phyloP scores from a whole-genome alignment of 2,888 invertebrate genomes.

The Baronia brevicornis region DNA sequence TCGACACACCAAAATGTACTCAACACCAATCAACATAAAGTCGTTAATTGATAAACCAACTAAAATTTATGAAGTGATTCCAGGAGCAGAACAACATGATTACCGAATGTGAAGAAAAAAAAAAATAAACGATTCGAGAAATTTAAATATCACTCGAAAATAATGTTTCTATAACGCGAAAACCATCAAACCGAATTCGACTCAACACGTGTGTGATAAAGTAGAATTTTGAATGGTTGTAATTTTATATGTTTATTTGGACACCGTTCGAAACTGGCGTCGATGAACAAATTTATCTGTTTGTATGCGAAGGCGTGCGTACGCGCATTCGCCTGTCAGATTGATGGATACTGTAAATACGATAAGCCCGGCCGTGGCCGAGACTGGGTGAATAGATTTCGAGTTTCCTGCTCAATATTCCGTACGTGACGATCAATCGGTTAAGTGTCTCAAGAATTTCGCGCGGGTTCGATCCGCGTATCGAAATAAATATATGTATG shows the following conservation, averaged over 20 bases:
- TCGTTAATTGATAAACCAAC: conserved; percentile 14
- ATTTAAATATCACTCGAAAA: conserved; percentile 46
- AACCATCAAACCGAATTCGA: conserved; percentile 12
- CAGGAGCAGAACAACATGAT: conserved; percentile 41
- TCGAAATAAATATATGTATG: too few species aligned
- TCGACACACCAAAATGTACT: conserved; percentile 20
- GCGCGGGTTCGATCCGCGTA: too few species aligned
- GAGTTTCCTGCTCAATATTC: conserved; percentile 23
- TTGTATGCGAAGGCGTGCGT: conserved; percentile 34
- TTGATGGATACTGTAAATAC: conserved; percentile 26
- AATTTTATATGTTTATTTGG: conserved; percentile 27
- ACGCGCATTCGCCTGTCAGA: conserved; percentile 34
- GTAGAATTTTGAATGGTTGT: conserved; percentile 15
- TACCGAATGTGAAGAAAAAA: conserved; percentile 31
- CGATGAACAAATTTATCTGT: conserved; percentile 41
- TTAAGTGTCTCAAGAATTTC: too few species aligned
- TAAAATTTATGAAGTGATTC: conserved; percentile 33
- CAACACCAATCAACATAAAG: conserved; percentile 20
- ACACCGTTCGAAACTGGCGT: conserved; percentile 25
- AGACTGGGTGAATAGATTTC: conserved; percentile 18
- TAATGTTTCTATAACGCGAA: conserved; percentile 28
- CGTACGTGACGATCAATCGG: conserved; percentile 10
- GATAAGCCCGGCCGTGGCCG: conserved; percentile 24
- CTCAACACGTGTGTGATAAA: conserved; percentile 14
- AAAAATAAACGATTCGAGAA: conserved; percentile 39